Evolutionary conservation across 2,888 invertebrate species (phyloP).

Genomic region (Dicranocentrus wangi): DNA sequence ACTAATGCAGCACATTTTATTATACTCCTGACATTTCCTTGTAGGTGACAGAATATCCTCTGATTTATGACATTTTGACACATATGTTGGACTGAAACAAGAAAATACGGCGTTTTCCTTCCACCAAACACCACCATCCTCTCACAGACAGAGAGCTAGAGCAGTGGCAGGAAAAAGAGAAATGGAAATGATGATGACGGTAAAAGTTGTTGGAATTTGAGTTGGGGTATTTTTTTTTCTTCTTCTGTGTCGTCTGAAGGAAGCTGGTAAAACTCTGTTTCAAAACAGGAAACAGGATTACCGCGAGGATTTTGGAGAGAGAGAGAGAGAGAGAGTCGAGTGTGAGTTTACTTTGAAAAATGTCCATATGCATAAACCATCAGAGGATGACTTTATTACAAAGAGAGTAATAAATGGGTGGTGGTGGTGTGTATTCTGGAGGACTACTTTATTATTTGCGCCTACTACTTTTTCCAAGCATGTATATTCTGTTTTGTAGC

Average conservation of each 20-base stretch:
- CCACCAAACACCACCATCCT: too few species aligned
- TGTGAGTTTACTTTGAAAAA: slow-evolving; percentile 9
- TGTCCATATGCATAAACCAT: neutral
- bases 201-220: neutral
- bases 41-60: slow-evolving; percentile 15
- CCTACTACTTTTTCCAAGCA: too few species aligned
- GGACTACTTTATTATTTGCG: too few species aligned
- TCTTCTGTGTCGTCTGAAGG: too few species aligned
- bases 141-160: too few species aligned
- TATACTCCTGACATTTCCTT: slow-evolving; percentile 18
- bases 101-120: neutral
- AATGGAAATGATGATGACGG: slow-evolving; percentile 1
- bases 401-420: too few species aligned
- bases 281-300: neutral
- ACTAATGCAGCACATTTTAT: neutral
- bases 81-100: slow-evolving; percentile 16
- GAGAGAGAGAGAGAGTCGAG: neutral
- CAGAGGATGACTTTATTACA: too few species aligned
- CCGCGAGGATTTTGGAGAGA: neutral
- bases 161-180: neutral
- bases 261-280: too few species aligned
- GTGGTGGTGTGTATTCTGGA: neutral
- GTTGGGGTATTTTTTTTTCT: neutral
- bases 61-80: slow-evolving; percentile 40
- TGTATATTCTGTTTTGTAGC: too few species aligned